These are phyloP conservation scores for Vanacampus margaritifer DNA, from an alignment of 2,113 vertebrate species.

Conservation along the genomic window DNA sequence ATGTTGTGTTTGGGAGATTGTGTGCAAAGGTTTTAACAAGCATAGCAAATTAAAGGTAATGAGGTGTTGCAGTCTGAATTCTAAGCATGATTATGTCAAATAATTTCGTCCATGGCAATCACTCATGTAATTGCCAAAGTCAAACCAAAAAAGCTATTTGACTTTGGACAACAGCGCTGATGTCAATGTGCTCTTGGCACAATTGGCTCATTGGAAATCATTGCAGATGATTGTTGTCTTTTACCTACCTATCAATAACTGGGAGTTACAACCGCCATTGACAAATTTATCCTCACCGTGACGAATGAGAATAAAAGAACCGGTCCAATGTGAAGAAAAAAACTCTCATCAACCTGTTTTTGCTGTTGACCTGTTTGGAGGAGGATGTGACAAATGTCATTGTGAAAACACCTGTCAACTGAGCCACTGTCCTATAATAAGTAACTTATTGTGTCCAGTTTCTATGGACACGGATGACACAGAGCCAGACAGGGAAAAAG, in stretches of 20 bases:
- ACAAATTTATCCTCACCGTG: not conserved
- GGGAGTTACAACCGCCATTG: not conserved
- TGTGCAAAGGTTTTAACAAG: too few relatives aligned
- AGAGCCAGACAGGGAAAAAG: constrained; percentile 12
- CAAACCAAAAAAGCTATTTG: not conserved
- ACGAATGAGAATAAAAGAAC: not conserved
- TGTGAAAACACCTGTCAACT: constrained; percentile 44
- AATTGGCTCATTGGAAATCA: not conserved
- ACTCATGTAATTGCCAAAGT: not conserved
- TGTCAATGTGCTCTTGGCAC: not conserved
- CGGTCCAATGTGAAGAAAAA: not conserved
- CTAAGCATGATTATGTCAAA: too few relatives aligned
- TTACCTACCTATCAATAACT: not conserved
- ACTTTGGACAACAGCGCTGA: not conserved
- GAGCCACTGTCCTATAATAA: constrained; percentile 48
- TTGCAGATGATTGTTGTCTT: constrained; percentile 3
- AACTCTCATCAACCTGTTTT: not conserved
- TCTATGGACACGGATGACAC: constrained; percentile 43
- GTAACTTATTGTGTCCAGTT: constrained; percentile 46
- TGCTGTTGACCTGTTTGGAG: constrained; percentile 17
- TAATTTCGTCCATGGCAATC: not conserved
- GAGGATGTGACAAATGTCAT: constrained; percentile 32
- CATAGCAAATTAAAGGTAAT: too few relatives aligned
- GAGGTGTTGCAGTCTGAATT: too few relatives aligned
- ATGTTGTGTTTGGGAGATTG: too few relatives aligned